Base-by-base conservation (phyloP, 2,797 vertebrate species). In the Triplophysa yarkandensis region DNA sequence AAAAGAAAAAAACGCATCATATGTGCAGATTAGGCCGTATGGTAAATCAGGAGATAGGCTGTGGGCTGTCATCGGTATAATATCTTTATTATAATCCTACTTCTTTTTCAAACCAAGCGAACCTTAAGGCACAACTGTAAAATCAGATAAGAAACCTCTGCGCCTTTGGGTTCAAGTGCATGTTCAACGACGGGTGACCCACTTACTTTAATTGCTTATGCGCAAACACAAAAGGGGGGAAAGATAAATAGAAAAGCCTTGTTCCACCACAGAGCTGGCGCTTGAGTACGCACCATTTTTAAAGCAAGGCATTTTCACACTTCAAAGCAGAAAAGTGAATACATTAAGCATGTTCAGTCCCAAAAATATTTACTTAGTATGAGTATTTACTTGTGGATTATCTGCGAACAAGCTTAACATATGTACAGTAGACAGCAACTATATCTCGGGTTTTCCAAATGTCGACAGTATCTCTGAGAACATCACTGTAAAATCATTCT, bases 121-220 rank as follows among this genome's bases (percentile, higher is more conserved):
- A 80, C 83, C 78, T 68, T 78, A 68, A 83, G 74, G 79, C 83
- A 85, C 84, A 77, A 82, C 74, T 83, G 71, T 76, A 80, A 84
- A 73, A 89, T 83, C 86, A 80, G 87, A 86, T 85, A 85, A 70
- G 68, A 83, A 83, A 84, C 80, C 84, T 83, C 71, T 64, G 73
- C 84, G 77, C 75, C 77, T 81, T 71, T 80, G 80, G 63, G 82
- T 82, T 84, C 76, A 83, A 86, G 84, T 83, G 83, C 76, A 83
- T 83, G 81, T 89, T 90, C 87, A 86, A 88, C 87, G 87, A 88
- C 82, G 85, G 85, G 84, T 87, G 91, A 91, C 92, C 90, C 86
- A 93, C 85, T 91, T 93, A 84, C 90, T 92, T 92, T 90, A 93
- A 92, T 92, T 92, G 90, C 89, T 87, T 87, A 91, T 81, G 85